phyloP scores from a whole-genome alignment of 2,888 invertebrate species.

The Oxystoma pomonae region DNA sequence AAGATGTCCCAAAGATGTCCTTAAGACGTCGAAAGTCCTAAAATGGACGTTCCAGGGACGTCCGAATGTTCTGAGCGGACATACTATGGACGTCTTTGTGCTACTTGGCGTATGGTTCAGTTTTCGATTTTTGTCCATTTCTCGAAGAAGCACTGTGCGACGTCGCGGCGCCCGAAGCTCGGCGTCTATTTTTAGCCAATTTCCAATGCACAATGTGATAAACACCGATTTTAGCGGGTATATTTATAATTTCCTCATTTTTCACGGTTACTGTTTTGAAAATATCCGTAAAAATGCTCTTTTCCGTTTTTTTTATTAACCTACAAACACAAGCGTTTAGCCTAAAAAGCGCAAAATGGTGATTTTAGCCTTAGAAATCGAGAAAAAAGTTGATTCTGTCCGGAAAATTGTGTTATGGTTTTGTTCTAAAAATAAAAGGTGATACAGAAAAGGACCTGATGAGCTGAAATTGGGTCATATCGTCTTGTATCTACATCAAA shows the following conservation, averaged over 20 bases:
- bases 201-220: background rate
- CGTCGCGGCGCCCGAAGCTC: background rate
- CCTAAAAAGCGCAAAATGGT: background rate
- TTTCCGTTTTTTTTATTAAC: background rate
- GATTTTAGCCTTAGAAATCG: background rate
- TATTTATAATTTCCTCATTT: background rate
- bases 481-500: background rate
- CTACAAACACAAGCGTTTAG: background rate
- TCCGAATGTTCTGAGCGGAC: too few species aligned
- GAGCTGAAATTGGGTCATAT: background rate
- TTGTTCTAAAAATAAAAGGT: background rate
- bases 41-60: too few species aligned
- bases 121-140: too few species aligned
- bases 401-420: background rate
- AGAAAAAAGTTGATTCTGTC: background rate
- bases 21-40: too few species aligned
- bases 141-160: too few species aligned
- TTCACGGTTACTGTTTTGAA: background rate
- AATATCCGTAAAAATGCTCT: background rate
- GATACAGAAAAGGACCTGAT: background rate
- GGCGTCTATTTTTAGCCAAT: background rate
- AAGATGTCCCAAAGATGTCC: too few species aligned
- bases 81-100: too few species aligned
- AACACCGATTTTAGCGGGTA: background rate
- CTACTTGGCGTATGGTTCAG: too few species aligned